Evolutionary conservation across 2,113 vertebrate genomes (phyloP).

Genomic region (Nerophis lumbriciformis): DNA sequence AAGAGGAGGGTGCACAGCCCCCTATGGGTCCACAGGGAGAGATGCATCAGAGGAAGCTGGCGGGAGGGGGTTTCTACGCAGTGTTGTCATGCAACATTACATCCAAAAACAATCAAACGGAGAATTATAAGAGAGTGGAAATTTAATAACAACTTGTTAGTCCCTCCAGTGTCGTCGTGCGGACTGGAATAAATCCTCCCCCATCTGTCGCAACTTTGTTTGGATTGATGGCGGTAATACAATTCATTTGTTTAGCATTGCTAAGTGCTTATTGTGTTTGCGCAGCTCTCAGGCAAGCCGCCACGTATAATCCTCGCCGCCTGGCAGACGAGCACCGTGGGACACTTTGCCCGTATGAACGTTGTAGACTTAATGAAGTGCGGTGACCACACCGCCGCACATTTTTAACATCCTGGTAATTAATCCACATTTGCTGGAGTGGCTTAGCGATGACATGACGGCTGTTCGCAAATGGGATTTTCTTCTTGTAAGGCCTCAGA

Average conservation of each 20-base stretch:
- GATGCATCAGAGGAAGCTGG: too few species aligned
- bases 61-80: too few species aligned
- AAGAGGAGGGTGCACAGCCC: background rate
- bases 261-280: constrained; percentile 9
- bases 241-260: constrained; percentile 1
- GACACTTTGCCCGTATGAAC: background rate
- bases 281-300: background rate
- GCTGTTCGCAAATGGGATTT: background rate
- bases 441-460: background rate
- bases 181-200: background rate
- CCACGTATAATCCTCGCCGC: background rate
- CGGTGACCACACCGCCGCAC: background rate
- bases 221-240: constrained; percentile 3
- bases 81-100: background rate
- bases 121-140: background rate
- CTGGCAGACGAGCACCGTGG: background rate
- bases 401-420: background rate
- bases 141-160: background rate
- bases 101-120: background rate
- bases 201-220: constrained; percentile 2
- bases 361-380: background rate
- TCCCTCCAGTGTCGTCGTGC: background rate
- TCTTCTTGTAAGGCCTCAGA: background rate
- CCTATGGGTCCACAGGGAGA: too few species aligned
- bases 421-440: background rate